Evolutionary conservation across 2,888 invertebrate species (phyloP).

Genomic region (Onthophagus sagittarius): DNA sequence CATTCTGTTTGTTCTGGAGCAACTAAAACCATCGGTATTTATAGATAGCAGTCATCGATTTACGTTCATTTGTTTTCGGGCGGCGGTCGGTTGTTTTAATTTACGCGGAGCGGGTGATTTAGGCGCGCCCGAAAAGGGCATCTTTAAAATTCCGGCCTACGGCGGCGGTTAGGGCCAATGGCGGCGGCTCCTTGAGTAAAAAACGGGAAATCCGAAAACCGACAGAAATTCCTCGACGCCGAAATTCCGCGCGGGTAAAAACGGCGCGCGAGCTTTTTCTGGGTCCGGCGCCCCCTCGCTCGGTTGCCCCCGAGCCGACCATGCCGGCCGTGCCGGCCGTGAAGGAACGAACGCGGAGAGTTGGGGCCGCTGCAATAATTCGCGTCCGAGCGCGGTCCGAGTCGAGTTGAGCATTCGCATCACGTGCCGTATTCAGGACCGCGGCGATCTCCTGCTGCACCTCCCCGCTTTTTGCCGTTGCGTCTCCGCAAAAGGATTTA

Average conservation of each 20-base stretch:
- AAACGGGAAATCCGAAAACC: constrained; percentile 29
- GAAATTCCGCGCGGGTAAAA: constrained; percentile 40
- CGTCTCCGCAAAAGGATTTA: constrained; percentile 48
- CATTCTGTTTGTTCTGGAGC: background rate
- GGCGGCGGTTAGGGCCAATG: background rate
- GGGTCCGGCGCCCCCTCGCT: constrained; percentile 11
- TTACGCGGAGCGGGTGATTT: constrained; percentile 9
- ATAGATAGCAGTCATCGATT: background rate
- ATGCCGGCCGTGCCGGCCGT: constrained; percentile 14
- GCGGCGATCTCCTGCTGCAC: constrained; percentile 20
- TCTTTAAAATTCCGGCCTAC: constrained; percentile 10
- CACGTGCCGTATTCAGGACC: constrained; percentile 44
- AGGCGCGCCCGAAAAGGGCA: constrained; percentile 9
- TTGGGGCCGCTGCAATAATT: constrained; percentile 46
- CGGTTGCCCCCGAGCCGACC: constrained; percentile 36
- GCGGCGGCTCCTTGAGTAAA: constrained; percentile 12
- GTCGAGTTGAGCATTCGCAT: constrained; percentile 40
- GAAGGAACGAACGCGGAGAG: background rate
- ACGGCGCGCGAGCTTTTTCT: constrained; percentile 18
- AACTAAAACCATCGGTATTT: background rate
- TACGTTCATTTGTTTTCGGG: background rate
- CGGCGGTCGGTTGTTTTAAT: constrained; percentile 4
- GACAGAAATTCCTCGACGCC: constrained; percentile 45
- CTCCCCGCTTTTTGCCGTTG: constrained; percentile 40
- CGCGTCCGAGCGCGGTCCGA: constrained; percentile 36